phyloP scores from a whole-genome alignment of 2,888 invertebrate genomes.

The Dynastes hyllus region DNA sequence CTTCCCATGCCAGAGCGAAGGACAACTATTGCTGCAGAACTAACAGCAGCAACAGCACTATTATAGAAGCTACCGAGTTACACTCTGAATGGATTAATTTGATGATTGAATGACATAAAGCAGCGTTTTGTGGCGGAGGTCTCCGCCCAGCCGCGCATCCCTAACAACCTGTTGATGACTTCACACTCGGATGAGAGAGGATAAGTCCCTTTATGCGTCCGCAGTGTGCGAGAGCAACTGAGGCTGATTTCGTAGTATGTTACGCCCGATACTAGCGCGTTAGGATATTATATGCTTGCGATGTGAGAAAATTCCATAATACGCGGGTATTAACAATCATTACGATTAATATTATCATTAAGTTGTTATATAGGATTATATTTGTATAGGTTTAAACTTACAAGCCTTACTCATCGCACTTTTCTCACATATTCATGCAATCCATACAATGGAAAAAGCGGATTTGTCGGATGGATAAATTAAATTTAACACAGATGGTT shows the following conservation, averaged over 20 bases:
- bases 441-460: no score
- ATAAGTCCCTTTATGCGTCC: constrained; percentile 37
- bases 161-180: constrained; percentile 67
- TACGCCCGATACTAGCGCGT: not conserved
- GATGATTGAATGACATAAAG: constrained; percentile 69
- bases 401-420: not conserved
- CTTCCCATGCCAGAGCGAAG: not conserved
- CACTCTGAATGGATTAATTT: constrained; percentile 67
- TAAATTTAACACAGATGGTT: no score
- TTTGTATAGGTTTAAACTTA: not conserved
- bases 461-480: no score
- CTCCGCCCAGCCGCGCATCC: constrained; percentile 63
- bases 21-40: constrained; percentile 14
- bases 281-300: constrained; percentile 13
- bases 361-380: not conserved
- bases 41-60: constrained; percentile 18
- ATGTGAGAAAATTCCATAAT: constrained; percentile 21
- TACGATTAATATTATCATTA: constrained; percentile 5
- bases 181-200: constrained; percentile 50
- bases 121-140: constrained; percentile 65
- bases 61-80: constrained; percentile 54
- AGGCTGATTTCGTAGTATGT: constrained; percentile 37
- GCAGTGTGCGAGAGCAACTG: constrained; percentile 2
- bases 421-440: no score
- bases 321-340: constrained; percentile 4